Evolutionary conservation across 2,888 invertebrate species (phyloP).

Genomic region (Cremastinae sp.): DNA sequence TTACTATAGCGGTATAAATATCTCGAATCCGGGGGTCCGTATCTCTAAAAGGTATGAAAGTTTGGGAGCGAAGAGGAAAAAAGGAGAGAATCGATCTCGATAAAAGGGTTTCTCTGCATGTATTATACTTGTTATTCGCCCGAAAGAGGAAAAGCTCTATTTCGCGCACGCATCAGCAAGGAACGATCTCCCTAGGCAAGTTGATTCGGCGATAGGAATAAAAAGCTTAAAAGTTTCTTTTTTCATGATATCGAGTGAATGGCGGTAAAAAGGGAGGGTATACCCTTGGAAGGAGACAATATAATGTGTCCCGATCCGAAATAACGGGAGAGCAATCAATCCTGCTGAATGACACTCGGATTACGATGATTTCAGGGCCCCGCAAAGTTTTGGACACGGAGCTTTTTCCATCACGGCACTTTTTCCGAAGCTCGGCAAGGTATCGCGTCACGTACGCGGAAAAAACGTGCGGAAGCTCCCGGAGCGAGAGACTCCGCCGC

Average conservation of each 20-base stretch:
- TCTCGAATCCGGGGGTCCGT: slow-evolving; percentile 31
- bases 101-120: slow-evolving; percentile 42
- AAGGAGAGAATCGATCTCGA: slow-evolving; percentile 21
- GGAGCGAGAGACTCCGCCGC: slow-evolving; percentile 16
- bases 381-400: slow-evolving; percentile 20
- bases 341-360: slow-evolving; percentile 73
- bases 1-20: background rate
- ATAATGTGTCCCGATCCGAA: background rate
- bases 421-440: slow-evolving; percentile 21
- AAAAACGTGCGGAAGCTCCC: slow-evolving; percentile 8
- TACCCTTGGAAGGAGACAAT: too few species aligned
- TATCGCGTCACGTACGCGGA: slow-evolving; percentile 19
- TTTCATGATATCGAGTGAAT: slow-evolving; percentile 10
- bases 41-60: background rate
- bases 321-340: slow-evolving; percentile 65
- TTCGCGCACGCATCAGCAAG: slow-evolving; percentile 1
- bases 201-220: slow-evolving; percentile 30
- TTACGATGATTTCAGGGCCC: slow-evolving; percentile 63
- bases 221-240: slow-evolving; percentile 54
- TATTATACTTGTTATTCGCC: slow-evolving; percentile 10
- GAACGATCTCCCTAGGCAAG: slow-evolving; percentile 24
- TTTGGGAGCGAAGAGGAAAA: slow-evolving; percentile 28
- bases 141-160: slow-evolving; percentile 11
- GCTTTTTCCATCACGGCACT: slow-evolving; percentile 14
- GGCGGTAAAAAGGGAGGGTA: slow-evolving; percentile 1